A percentile compares a stretch with the other conserved stretches of the same genome.
phyloP scores from a whole-genome alignment of 2,888 invertebrate species.

The Pemphredon lugubris region DNA sequence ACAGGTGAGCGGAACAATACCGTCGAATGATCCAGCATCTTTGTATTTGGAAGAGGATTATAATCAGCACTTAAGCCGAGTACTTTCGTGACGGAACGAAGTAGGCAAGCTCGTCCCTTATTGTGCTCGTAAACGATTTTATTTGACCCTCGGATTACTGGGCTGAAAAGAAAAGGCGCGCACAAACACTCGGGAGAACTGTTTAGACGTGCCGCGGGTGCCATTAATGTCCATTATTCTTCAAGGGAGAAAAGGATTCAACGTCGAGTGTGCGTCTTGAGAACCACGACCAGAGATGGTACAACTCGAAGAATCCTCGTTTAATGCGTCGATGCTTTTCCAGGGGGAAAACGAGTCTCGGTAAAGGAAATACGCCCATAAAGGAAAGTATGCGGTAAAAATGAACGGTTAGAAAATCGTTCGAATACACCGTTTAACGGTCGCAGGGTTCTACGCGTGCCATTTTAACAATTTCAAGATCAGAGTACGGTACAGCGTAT shows the following conservation, averaged over 20 bases:
- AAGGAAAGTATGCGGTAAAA: background rate
- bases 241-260: slow-evolving; percentile 34
- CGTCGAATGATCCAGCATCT: slow-evolving; percentile 70
- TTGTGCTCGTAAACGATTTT: slow-evolving; percentile 74
- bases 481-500: too few relatives aligned
- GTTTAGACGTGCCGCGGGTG: slow-evolving; percentile 44
- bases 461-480: too few relatives aligned
- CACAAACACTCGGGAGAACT: slow-evolving; percentile 53
- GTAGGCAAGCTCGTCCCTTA: slow-evolving; percentile 55
- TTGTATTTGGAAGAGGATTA: slow-evolving; percentile 68
- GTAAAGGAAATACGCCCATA: background rate
- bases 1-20: slow-evolving; percentile 68
- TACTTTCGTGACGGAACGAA: slow-evolving; percentile 61
- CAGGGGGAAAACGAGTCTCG: background rate
- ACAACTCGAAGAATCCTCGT: background rate
- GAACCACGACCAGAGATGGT: background rate
- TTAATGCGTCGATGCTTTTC: slow-evolving; percentile 8
- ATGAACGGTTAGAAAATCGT: too few relatives aligned
- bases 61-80: slow-evolving; percentile 74
- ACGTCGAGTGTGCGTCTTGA: slow-evolving; percentile 28
- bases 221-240: slow-evolving; percentile 63
- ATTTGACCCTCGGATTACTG: slow-evolving; percentile 69
- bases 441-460: too few relatives aligned
- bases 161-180: slow-evolving; percentile 43
- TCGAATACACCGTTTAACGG: too few relatives aligned